Evolutionary conservation across 2,113 vertebrate species (phyloP).

Genomic region (Alethe castanea): DNA sequence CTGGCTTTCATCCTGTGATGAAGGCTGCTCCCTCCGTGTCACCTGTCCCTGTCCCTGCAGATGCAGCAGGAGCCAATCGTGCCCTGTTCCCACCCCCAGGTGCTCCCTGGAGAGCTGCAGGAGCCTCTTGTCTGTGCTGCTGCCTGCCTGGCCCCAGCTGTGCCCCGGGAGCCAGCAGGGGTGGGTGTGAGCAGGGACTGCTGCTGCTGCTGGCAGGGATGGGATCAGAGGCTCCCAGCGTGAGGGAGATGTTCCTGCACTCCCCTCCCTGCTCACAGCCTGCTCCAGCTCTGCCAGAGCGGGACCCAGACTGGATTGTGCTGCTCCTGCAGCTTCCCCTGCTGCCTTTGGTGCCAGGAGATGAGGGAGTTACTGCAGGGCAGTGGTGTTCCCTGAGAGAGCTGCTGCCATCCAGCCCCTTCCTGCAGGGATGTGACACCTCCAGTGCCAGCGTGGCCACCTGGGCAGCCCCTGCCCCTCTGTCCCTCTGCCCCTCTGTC

Average conservation of each 20-base stretch:
- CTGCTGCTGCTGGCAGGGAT: not conserved
- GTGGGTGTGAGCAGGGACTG: not conserved
- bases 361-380: not conserved
- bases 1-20: not conserved
- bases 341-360: not conserved
- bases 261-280: not conserved
- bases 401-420: not conserved
- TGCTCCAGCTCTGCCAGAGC: not conserved
- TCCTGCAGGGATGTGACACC: not conserved
- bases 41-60: not conserved
- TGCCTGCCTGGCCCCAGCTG: not conserved
- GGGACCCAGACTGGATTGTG: rapidly evolving
- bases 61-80: rapidly evolving
- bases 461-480: not conserved
- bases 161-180: not conserved
- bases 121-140: not conserved
- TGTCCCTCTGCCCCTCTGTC: not conserved
- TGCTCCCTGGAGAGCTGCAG: not conserved
- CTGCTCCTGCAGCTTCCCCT: not conserved
- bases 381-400: not conserved
- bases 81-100: not conserved
- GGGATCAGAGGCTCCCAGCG: not conserved
- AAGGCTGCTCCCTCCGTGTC: not conserved
- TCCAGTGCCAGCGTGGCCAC: rapidly evolving
- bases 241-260: not conserved